Evolutionary conservation across 2,888 invertebrate genomes (phyloP), one percentile per base, ranked within the genome.

Genomic region (Mamestra brassicae): DNA sequence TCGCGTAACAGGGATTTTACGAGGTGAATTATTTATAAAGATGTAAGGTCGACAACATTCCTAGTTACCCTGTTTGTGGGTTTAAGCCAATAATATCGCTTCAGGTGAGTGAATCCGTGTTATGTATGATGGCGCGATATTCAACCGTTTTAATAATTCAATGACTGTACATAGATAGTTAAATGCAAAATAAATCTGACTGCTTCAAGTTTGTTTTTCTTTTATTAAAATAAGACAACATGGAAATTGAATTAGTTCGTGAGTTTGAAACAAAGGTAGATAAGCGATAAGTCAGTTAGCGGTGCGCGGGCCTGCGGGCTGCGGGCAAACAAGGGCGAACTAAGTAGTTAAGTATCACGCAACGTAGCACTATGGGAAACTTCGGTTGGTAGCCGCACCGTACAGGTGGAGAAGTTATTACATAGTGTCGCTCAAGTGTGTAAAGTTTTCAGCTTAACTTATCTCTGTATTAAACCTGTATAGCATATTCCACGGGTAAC

Each of bases 11-110:
- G 73, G 74, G 76, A 83, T 86, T 86, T 86, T 79, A 78, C 62
- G 58, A 62, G 60, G 61, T 76, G 78, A 83, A 83, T 85, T 69
- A 79, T 85, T 84, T 74, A 85, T 82, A 81, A 74, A 70, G 17
- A 63, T 60, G 42, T 58, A 34, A 74, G 72, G 74, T 71, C 70
- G 70, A 76, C 71, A 74, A 70, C 73, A 78, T 85, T 85, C 69
- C 62, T 74, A 71, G 66, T 61, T 65, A 73, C 69, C 63, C 72
- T 58, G 45, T 60, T 71, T 71, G 76, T 45, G 72, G 69, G 54
- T 64, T 26, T 67, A 72, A 78, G 71, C 81, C 72, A 77, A 85
- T 81, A 77, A 81, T 79, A 75, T 64, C 69, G 72, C 70, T 76
- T 72, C 42, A 54, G 60, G 66, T 65, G 55, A 71, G 50, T 42